These are phyloP conservation scores for Palythoa grandiflora DNA, from an alignment of 92 coral and sea anemone genomes.

Conservation along the genomic window DNA sequence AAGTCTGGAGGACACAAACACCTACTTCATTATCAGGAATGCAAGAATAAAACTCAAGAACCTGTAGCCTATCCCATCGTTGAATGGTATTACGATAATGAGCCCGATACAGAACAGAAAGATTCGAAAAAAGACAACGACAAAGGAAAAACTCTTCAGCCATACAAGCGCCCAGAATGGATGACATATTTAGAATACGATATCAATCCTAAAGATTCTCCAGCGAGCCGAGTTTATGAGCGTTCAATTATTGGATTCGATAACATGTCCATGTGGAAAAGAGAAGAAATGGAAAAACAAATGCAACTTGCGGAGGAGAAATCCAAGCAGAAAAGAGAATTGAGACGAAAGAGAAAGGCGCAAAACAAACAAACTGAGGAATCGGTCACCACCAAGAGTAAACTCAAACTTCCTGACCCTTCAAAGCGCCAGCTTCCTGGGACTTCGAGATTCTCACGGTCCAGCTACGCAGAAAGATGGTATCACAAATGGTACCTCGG, in stretches of 20 bases:
- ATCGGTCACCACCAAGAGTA: slow-evolving; percentile 20
- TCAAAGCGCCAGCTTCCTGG: slow-evolving; percentile 35
- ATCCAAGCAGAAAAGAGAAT: slow-evolving; percentile 11
- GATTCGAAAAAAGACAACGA: not conserved
- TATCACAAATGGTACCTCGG: slow-evolving; percentile 33
- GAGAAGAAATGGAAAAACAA: slow-evolving; percentile 31
- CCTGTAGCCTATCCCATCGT: slow-evolving; percentile 21
- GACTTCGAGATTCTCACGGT: slow-evolving; percentile 21
- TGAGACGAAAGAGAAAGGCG: slow-evolving; percentile 12
- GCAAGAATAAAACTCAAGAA: not conserved
- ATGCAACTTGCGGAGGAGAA: slow-evolving; percentile 9
- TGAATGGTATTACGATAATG: slow-evolving; percentile 43
- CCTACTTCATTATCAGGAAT: slow-evolving; percentile 23
- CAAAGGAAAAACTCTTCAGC: not conserved
- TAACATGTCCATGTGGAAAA: slow-evolving; percentile 49
- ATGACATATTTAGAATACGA: slow-evolving; percentile 35
- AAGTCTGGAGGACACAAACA: slow-evolving; percentile 49
- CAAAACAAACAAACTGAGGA: slow-evolving; percentile 38
- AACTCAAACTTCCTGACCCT: slow-evolving; percentile 42
- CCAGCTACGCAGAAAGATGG: slow-evolving; percentile 29
- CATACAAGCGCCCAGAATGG: slow-evolving; percentile 25
- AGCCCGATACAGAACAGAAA: not conserved
- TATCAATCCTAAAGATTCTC: not conserved
- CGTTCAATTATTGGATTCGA: slow-evolving; percentile 40
- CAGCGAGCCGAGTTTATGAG: not conserved